phyloP scores from a whole-genome alignment of 2,113 vertebrate genomes.

The Pelusios castaneus region DNA sequence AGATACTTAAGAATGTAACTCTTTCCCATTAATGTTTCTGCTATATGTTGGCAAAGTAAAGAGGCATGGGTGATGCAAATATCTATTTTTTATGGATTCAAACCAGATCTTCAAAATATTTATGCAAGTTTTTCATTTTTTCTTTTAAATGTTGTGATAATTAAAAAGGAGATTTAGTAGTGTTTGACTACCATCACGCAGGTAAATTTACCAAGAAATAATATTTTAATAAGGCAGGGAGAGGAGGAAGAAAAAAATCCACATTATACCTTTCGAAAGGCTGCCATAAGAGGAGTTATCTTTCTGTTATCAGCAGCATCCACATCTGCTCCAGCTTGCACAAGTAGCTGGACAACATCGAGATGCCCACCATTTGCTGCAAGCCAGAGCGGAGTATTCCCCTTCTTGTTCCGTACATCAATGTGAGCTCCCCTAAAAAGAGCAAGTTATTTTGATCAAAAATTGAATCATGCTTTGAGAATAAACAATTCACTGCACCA shows the following conservation, averaged over 20 bases:
- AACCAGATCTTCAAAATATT: background rate
- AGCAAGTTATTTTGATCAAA: background rate
- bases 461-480: background rate
- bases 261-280: slow-evolving; percentile 92
- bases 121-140: background rate
- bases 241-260: background rate
- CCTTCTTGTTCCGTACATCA: slow-evolving; percentile 98
- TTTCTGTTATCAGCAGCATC: slow-evolving; percentile 99
- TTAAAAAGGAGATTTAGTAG: background rate
- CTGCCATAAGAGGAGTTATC: slow-evolving; percentile 98
- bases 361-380: slow-evolving; percentile 97
- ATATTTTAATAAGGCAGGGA: background rate
- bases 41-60: background rate
- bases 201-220: background rate
- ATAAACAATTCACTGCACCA: accelerated
- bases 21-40: background rate
- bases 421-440: slow-evolving; percentile 93
- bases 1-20: background rate
- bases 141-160: background rate
- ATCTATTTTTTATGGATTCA: background rate
- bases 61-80: background rate
- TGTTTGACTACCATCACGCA: accelerated
- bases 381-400: slow-evolving; percentile 97
- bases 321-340: slow-evolving; percentile 96
- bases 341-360: slow-evolving; percentile 95